Evolutionary conservation across 1,140 invertebrate genomes (phyloP), one percentile per base, ranked within the genome.

Genomic region (Bursaphelenchus mucronatus): DNA sequence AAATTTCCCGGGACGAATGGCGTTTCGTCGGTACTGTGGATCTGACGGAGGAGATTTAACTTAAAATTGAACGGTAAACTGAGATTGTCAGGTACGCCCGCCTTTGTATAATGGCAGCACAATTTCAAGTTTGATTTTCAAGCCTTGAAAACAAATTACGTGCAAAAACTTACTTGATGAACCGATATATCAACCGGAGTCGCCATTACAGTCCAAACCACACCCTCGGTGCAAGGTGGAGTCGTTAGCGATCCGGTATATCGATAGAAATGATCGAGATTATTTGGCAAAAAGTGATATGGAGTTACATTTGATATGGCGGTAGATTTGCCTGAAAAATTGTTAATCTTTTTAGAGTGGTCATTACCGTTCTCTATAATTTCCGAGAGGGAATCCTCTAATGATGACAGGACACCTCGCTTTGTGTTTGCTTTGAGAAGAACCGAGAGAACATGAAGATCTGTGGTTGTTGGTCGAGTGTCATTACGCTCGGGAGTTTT

Each of bases 271-370:
- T 49, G 13, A 19, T 19, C 13, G 13, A 49, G 19, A 6, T 49
- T 49, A n/a, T n/a, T n/a, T 49, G 47, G 47, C 47, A 49, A 49
- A n/a, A 49, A n/a, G 19, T 49, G 13, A n/a, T n/a, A 49, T n/a
- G 47, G 47, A n/a, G 47, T 49, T n/a, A n/a, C 4, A 6, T n/a
- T n/a, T 49, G 13, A n/a, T 2, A 49, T 49, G 13, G 13, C 13
- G 19, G 1, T 19, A 49, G 47, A 49, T 49, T 4, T 49, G 6
- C 19, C 47, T 49, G 30, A 49, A 49, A 49, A n/a, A 49, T 49
- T 6, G 13, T 49, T 6, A 49, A n/a, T n/a, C 4, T 19, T n/a
- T n/a, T n/a, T 49, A n/a, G 47, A n/a, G 6, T n/a, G 19, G 6
- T n/a, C 30, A n/a, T n/a, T 19, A 49, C 47, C 19, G 19, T n/a